Evolutionary conservation across 2,888 invertebrate species (phyloP).

Genomic region (Mesorhabditis spiculigera): DNA sequence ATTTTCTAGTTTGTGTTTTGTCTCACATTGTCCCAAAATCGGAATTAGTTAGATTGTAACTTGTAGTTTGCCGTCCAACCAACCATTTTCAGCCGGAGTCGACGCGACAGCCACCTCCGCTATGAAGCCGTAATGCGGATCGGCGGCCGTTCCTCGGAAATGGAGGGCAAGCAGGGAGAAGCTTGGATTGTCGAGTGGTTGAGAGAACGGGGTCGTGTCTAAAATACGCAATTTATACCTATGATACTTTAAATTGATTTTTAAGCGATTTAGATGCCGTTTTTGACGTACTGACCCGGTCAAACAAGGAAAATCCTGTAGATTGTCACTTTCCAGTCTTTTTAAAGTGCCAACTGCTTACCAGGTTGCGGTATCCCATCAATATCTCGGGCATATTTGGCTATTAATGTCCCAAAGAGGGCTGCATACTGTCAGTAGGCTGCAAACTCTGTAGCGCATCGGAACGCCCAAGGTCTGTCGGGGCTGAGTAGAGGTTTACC

Average conservation of each 20-base stretch:
- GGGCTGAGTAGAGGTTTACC: slow-evolving; percentile 47
- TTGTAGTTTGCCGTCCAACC: too few species aligned
- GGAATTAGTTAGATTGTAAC: too few species aligned
- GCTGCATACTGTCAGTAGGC: slow-evolving; percentile 39
- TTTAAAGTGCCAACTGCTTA: neutral
- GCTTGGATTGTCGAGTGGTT: slow-evolving; percentile 1
- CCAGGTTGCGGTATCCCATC: neutral
- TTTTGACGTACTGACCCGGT: too few species aligned
- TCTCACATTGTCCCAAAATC: too few species aligned
- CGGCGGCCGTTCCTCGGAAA: slow-evolving; percentile 89
- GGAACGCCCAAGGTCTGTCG: slow-evolving; percentile 44
- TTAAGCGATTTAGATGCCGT: too few species aligned
- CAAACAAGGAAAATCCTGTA: slow-evolving; percentile 12
- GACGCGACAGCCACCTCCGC: slow-evolving; percentile 93
- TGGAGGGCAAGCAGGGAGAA: slow-evolving; percentile 72
- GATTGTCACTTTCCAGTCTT: too few species aligned
- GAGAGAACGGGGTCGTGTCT: slow-evolving; percentile 12
- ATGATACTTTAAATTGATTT: too few species aligned
- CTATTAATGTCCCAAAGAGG: slow-evolving; percentile 34
- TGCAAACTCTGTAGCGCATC: slow-evolving; percentile 48
- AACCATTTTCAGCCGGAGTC: slow-evolving; percentile 6
- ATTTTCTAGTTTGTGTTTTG: too few species aligned
- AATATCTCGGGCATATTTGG: slow-evolving; percentile 21
- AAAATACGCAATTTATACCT: neutral
- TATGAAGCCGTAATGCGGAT: slow-evolving; percentile 88